A percentile compares a stretch with the other conserved stretches of the same genome.
These are phyloP conservation scores for Drosophila bocki DNA, from an alignment of 1,140 invertebrate genomes.

Conservation along the genomic window DNA sequence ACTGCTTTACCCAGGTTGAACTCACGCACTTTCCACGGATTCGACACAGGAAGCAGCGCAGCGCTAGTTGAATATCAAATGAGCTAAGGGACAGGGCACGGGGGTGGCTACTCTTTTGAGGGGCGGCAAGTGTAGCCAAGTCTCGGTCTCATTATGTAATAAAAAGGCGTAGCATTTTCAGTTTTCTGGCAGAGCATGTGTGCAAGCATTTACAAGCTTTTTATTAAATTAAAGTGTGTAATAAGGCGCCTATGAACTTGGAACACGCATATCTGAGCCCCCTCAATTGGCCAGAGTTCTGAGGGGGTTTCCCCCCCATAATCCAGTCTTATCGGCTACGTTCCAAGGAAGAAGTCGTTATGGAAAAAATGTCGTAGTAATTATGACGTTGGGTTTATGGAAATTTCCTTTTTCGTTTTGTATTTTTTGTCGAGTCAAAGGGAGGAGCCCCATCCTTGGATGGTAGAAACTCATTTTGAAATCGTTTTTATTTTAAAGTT, in stretches of 20 bases:
- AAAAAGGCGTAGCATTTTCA: constrained; percentile 72
- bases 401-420: constrained; percentile 51
- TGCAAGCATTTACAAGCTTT: constrained; percentile 79
- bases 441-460: constrained; percentile 15
- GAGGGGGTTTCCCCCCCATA: background rate
- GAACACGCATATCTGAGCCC: constrained; percentile 54
- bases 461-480: constrained; percentile 4
- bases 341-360: constrained; percentile 41
- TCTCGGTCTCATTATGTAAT: constrained; percentile 73
- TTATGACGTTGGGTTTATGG: constrained; percentile 77
- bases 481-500: background rate
- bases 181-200: constrained; percentile 51
- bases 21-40: constrained; percentile 65
- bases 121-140: constrained; percentile 43
- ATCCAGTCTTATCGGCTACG: constrained; percentile 29
- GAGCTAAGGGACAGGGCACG: constrained; percentile 32
- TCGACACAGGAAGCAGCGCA: constrained; percentile 64
- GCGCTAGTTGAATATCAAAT: constrained; percentile 74
- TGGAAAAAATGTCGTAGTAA: constrained; percentile 73
- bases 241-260: constrained; percentile 75
- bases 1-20: constrained; percentile 16
- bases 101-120: background rate
- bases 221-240: constrained; percentile 82
- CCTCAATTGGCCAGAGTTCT: constrained; percentile 15
- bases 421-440: constrained; percentile 38